phyloP scores from a whole-genome alignment of 1,140 invertebrate genomes.

The Drosophila repletoides region DNA sequence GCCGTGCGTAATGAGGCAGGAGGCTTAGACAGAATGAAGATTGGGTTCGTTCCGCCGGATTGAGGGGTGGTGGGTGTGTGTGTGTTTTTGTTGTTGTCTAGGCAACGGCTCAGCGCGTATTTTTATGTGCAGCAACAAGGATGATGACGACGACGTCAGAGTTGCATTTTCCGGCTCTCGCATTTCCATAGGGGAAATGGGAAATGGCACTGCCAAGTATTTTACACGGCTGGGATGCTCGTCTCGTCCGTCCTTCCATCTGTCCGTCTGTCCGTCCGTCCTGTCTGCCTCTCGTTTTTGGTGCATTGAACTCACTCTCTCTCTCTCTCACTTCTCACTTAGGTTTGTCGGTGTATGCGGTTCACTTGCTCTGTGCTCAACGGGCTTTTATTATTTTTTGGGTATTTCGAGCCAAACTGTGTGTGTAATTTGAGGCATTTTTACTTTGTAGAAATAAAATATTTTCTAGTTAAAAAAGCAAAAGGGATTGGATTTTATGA shows the following conservation, averaged over 20 bases:
- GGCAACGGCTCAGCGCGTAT: slow-evolving; percentile 42
- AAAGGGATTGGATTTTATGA: not conserved
- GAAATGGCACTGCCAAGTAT: slow-evolving; percentile 42
- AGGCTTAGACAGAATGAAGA: slow-evolving; percentile 39
- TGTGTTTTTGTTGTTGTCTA: slow-evolving; percentile 33
- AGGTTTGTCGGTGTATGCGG: slow-evolving; percentile 21
- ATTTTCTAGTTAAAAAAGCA: not conserved
- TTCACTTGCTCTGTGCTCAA: slow-evolving; percentile 38
- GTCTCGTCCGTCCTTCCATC: not conserved
- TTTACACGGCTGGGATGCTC: slow-evolving; percentile 37
- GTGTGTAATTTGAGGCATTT: slow-evolving; percentile 32
- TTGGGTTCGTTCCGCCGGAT: slow-evolving; percentile 11
- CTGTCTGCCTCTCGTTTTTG: slow-evolving; percentile 26
- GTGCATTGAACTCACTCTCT: slow-evolving; percentile 33
- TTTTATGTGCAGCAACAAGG: slow-evolving; percentile 27
- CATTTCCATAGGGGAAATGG: slow-evolving; percentile 51
- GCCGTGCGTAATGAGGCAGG: slow-evolving; percentile 44
- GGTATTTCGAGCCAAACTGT: slow-evolving; percentile 24
- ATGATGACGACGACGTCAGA: slow-evolving; percentile 17
- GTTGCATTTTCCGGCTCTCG: slow-evolving; percentile 58
- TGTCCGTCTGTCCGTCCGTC: not conserved
- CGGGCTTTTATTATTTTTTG: slow-evolving; percentile 25
- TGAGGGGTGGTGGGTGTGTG: slow-evolving; percentile 4
- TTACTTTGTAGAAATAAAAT: slow-evolving; percentile 14
- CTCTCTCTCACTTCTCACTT: not conserved